Evolutionary conservation across 37 sponge, comb jelly and placozoan genomes (phyloP).

Genomic region (Mnemiopsis leidyi): DNA sequence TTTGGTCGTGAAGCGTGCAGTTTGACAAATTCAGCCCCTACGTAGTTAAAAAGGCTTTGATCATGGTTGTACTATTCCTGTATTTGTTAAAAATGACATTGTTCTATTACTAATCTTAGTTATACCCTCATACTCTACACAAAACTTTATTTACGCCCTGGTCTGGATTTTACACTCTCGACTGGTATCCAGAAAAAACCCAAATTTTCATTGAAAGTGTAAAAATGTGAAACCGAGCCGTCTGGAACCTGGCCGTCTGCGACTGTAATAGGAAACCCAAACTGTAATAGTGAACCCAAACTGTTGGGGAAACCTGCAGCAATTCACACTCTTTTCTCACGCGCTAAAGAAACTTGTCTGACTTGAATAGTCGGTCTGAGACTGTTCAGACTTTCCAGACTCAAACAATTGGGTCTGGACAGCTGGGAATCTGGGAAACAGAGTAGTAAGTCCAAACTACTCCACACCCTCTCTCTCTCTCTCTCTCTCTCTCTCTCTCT

Average conservation of each 20-base stretch:
- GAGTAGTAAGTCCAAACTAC: background rate
- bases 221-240: background rate
- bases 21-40: background rate
- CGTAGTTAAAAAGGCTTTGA: background rate
- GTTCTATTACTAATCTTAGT: no score
- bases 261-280: no score
- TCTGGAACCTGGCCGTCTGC: background rate
- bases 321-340: background rate
- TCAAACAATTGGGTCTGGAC: background rate
- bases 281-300: no score
- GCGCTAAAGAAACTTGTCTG: background rate
- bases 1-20: background rate
- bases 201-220: background rate
- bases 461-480: background rate
- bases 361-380: background rate
- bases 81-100: no score
- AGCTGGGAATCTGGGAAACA: background rate
- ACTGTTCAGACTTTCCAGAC: background rate
- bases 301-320: background rate
- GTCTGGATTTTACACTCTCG: no score
- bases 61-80: no score
- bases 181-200: background rate
- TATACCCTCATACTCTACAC: no score
- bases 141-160: no score
- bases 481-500: constrained; percentile 5